phyloP scores from a whole-genome alignment of 1,140 invertebrate species.

The Aphaenogaster ashmeadi region DNA sequence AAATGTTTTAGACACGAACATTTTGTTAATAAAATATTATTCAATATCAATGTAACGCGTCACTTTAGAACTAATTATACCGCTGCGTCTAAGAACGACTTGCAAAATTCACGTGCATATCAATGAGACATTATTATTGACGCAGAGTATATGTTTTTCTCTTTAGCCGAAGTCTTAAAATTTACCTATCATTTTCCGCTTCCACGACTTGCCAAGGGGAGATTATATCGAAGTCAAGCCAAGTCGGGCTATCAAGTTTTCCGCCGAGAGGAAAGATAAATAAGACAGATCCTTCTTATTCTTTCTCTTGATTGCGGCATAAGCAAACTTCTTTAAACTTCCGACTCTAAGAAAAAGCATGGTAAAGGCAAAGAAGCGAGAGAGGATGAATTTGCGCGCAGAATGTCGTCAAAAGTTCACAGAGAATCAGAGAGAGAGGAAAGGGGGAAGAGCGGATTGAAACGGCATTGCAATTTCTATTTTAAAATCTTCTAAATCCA shows the following conservation, averaged over 20 bases:
- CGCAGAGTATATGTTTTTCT: constrained; percentile 26
- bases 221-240: constrained; percentile 59
- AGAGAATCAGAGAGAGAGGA: constrained; percentile 9
- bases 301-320: constrained; percentile 65
- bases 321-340: constrained; percentile 66
- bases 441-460: constrained; percentile 16
- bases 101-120: not conserved
- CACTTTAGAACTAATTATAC: not conserved
- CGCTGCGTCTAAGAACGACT: not conserved
- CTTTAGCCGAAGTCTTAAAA: constrained; percentile 11
- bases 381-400: constrained; percentile 36
- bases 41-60: not conserved
- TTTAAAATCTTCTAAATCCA: constrained; percentile 16
- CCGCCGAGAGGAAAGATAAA: constrained; percentile 61
- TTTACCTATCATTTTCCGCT: constrained; percentile 62
- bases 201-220: constrained; percentile 37
- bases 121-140: not conserved
- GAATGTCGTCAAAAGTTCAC: constrained; percentile 40
- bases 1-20: not conserved
- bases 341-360: constrained; percentile 38
- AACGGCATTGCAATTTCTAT: constrained; percentile 53
- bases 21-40: not conserved
- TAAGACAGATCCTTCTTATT: constrained; percentile 64
- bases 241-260: constrained; percentile 57
- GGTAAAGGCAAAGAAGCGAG: constrained; percentile 41